A percentile compares a stretch with the other conserved stretches of the same genome.
Evolutionary conservation across 2,797 vertebrate species (phyloP).

Genomic region (Cottoperca gobio): DNA sequence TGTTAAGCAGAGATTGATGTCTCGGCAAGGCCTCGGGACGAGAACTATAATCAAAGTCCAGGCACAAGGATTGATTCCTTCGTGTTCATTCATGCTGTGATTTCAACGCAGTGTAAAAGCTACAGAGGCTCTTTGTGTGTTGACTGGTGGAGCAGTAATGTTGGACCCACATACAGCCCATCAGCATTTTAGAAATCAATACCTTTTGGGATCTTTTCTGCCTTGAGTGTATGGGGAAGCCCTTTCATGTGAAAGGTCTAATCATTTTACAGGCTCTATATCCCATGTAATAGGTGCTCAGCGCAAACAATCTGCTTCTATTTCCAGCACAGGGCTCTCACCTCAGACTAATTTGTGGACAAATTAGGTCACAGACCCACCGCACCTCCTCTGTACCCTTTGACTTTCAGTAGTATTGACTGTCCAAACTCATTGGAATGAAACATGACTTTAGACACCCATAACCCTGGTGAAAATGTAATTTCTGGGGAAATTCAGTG

Average conservation of each 20-base stretch:
- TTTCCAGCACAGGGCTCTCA: conserved; percentile 40
- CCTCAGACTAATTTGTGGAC: conserved; percentile 34
- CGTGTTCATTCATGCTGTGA: conserved; percentile 45
- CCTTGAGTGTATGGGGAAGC: conserved; percentile 23
- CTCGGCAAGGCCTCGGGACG: conserved; percentile 30
- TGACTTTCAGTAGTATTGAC: conserved; percentile 46
- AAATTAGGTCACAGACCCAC: conserved; percentile 30
- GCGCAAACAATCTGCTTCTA: conserved; percentile 37
- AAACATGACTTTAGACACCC: conserved; percentile 59
- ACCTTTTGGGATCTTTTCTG: conserved; percentile 31
- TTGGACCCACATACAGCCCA: conserved; percentile 23
- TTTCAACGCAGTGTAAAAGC: conserved; percentile 44
- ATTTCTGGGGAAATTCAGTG: conserved; percentile 19
- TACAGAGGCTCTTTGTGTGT: conserved; percentile 44
- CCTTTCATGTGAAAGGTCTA: conserved; percentile 34
- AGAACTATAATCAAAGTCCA: conserved; percentile 57
- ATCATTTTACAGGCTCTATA: conserved; percentile 35
- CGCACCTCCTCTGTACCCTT: conserved; percentile 34
- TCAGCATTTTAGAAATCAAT: conserved; percentile 60
- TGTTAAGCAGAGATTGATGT: conserved; percentile 54
- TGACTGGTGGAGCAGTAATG: conserved; percentile 32
- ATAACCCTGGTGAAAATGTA: conserved; percentile 44
- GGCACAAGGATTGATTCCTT: conserved; percentile 55
- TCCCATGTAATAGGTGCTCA: conserved; percentile 11
- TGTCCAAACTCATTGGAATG: conserved; percentile 27